These are phyloP conservation scores for Asbolus verrucosus DNA, from an alignment of 1,140 invertebrate genomes.

Conservation along the genomic window DNA sequence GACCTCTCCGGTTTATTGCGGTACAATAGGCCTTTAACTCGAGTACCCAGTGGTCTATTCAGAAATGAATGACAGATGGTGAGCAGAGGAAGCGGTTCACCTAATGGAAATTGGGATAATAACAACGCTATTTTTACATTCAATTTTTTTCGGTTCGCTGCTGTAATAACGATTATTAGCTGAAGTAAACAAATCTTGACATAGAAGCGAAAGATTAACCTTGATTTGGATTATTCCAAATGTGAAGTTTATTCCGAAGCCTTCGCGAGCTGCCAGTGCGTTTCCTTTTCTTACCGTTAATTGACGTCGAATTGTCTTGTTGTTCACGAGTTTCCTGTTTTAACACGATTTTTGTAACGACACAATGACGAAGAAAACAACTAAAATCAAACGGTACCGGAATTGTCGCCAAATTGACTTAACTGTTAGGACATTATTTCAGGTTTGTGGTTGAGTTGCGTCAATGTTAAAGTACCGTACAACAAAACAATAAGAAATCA, in stretches of 20 bases:
- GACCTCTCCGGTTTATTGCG: no score
- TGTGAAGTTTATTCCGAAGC: no score
- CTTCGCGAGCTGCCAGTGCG: background rate
- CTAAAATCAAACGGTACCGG: background rate
- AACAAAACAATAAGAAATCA: no score
- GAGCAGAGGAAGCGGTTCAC: no score
- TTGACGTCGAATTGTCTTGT: background rate
- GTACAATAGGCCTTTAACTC: no score
- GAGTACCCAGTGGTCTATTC: no score
- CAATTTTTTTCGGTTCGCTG: no score
- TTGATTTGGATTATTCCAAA: background rate
- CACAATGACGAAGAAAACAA: slow-evolving; percentile 15
- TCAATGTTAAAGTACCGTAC: slow-evolving; percentile 19
- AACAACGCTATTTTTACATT: no score
- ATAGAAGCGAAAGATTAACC: background rate
- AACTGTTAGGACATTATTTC: slow-evolving; percentile 13
- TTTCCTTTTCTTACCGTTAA: slow-evolving; percentile 22
- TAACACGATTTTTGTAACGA: slow-evolving; percentile 22
- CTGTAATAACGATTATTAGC: background rate
- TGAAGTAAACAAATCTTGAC: background rate
- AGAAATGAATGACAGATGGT: no score
- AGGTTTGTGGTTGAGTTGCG: background rate
- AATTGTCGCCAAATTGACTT: background rate
- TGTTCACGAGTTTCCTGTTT: slow-evolving; percentile 10
- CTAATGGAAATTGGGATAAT: no score